Evolutionary conservation across 2,113 vertebrate genomes (phyloP).

Genomic region (Onychostoma macrolepis): DNA sequence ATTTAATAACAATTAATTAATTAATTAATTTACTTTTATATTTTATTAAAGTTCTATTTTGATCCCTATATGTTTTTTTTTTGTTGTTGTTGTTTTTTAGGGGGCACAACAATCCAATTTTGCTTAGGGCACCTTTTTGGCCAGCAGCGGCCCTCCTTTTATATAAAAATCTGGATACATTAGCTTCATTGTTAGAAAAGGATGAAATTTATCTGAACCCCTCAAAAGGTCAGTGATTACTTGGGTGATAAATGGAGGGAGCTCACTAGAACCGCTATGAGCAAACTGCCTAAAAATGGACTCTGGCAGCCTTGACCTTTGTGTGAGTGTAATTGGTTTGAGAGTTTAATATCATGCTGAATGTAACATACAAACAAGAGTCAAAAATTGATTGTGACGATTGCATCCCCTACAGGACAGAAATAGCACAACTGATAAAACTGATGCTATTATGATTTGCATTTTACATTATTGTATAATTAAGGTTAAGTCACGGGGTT

Average conservation of each 20-base stretch:
- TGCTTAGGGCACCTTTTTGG: too few species aligned
- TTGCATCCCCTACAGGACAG: constrained; percentile 10
- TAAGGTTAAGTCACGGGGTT: too few species aligned
- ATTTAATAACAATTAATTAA: too few species aligned
- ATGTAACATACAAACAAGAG: background rate
- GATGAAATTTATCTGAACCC: background rate
- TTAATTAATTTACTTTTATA: too few species aligned
- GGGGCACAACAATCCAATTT: too few species aligned
- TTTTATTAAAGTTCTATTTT: too few species aligned
- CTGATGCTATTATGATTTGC: background rate
- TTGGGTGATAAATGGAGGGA: background rate
- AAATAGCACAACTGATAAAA: background rate
- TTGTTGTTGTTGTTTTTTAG: too few species aligned
- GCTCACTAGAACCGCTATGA: background rate
- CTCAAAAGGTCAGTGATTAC: constrained; percentile 24
- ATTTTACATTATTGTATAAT: too few species aligned
- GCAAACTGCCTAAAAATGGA: constrained; percentile 24
- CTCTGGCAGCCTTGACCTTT: constrained; percentile 14
- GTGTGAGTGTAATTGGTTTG: constrained; percentile 21
- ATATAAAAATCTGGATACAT: background rate
- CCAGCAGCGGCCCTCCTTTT: too few species aligned
- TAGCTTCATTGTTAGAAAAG: background rate
- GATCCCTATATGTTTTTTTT: too few species aligned
- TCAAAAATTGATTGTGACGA: background rate
- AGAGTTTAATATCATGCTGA: background rate